These are phyloP conservation scores for Ganaspis brasiliensis DNA, from an alignment of 2,888 invertebrate genomes.

Conservation along the genomic window DNA sequence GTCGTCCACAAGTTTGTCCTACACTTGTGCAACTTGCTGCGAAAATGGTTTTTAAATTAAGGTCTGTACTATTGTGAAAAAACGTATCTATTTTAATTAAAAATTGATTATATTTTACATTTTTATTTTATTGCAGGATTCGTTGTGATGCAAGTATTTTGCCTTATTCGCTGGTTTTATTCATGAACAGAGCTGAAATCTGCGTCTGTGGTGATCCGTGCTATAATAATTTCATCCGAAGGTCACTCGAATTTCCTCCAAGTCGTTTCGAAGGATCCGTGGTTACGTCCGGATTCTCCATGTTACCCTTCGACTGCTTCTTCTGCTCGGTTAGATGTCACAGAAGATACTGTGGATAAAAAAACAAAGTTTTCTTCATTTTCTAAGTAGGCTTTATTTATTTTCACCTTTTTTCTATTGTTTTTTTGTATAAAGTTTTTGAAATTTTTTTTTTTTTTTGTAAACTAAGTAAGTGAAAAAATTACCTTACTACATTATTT, in stretches of 20 bases:
- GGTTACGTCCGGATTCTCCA: constrained; percentile 72
- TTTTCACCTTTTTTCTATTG: too few relatives aligned
- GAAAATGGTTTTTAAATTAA: constrained; percentile 81
- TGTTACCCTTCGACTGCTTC: constrained; percentile 83
- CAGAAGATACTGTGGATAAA: constrained; percentile 2
- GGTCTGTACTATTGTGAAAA: constrained; percentile 63
- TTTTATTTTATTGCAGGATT: constrained; percentile 77
- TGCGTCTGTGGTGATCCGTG: constrained; percentile 84
- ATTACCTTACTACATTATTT: too few relatives aligned
- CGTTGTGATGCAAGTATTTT: constrained; percentile 83
- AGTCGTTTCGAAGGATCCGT: constrained; percentile 64
- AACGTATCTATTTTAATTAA: constrained; percentile 33
- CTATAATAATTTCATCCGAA: constrained; percentile 67
- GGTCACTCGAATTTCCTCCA: constrained; percentile 59
- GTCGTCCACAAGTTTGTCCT: constrained; percentile 78
- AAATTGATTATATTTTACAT: too few relatives aligned
- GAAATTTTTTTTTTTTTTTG: too few relatives aligned
- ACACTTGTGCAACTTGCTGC: constrained; percentile 83
- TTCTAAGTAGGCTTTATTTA: too few relatives aligned
- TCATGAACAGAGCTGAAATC: constrained; percentile 84
- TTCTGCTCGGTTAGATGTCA: constrained; percentile 84
- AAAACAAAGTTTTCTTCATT: background rate
- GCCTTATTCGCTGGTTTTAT: constrained; percentile 84
- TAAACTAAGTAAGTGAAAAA: too few relatives aligned
- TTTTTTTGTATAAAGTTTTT: too few relatives aligned